Evolutionary conservation across 1,140 invertebrate species (phyloP).

Genomic region (Tetraneura akinire): DNA sequence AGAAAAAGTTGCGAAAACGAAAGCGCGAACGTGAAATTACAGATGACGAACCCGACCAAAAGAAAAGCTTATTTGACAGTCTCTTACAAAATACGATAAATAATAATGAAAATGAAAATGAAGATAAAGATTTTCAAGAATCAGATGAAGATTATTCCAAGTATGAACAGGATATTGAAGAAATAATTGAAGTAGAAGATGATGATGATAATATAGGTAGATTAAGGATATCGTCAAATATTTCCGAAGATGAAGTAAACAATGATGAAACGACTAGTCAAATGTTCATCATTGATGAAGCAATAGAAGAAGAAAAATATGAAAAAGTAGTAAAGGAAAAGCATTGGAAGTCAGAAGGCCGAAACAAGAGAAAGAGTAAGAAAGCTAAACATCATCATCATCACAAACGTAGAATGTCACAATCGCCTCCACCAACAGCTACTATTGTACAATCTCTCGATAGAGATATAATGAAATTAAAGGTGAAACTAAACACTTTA

Average conservation of each 20-base stretch:
- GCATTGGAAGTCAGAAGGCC: slow-evolving; percentile 18
- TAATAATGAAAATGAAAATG: slow-evolving; percentile 24
- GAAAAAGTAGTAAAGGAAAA: slow-evolving; percentile 53
- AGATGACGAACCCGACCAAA: slow-evolving; percentile 16
- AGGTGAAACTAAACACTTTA: slow-evolving; percentile 56
- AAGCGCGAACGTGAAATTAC: background rate
- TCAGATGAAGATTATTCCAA: slow-evolving; percentile 52
- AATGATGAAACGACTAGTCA: slow-evolving; percentile 52
- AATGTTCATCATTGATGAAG: slow-evolving; percentile 51
- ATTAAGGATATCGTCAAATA: slow-evolving; percentile 48
- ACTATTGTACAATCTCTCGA: slow-evolving; percentile 56
- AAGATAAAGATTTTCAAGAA: slow-evolving; percentile 44
- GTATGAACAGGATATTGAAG: slow-evolving; percentile 54
- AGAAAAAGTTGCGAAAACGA: slow-evolving; percentile 42
- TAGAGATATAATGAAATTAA: slow-evolving; percentile 56
- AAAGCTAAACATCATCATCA: slow-evolving; percentile 56
- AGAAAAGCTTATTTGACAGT: slow-evolving; percentile 39
- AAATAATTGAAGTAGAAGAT: slow-evolving; percentile 51
- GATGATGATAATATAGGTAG: slow-evolving; percentile 51
- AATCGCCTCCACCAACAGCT: slow-evolving; percentile 54
- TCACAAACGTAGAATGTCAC: slow-evolving; percentile 52
- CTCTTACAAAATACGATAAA: slow-evolving; percentile 6
- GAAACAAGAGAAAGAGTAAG: slow-evolving; percentile 54
- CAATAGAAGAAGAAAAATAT: slow-evolving; percentile 50
- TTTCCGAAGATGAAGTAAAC: slow-evolving; percentile 52